These are phyloP conservation scores for Onchidella celtica DNA, from an alignment of 2,888 invertebrate species.

Conservation along the genomic window DNA sequence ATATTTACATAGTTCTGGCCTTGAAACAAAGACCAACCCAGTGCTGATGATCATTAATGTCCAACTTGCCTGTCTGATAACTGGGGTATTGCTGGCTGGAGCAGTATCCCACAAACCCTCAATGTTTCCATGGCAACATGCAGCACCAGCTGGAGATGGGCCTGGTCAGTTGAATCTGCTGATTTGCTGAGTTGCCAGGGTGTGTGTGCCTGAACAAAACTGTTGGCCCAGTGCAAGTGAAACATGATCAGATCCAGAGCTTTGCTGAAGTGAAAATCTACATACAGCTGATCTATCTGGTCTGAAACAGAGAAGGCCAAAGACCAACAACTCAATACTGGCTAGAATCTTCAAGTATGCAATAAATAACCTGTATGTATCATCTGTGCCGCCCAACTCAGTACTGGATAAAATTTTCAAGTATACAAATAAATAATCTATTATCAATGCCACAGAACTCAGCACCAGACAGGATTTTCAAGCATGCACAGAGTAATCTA, in stretches of 20 bases:
- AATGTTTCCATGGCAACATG: conserved; percentile 92
- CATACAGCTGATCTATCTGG: conserved; percentile 86
- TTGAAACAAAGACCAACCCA: too few relatives aligned
- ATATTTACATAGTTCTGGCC: too few relatives aligned
- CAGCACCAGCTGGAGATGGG: conserved; percentile 85
- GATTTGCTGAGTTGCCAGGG: conserved; percentile 92
- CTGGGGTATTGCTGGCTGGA: conserved; percentile 92
- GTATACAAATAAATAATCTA: too few relatives aligned
- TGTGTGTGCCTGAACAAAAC: conserved; percentile 90
- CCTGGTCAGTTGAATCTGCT: conserved; percentile 81
- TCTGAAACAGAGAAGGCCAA: conserved; percentile 79
- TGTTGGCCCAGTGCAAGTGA: conserved; percentile 89
- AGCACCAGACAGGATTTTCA: too few relatives aligned
- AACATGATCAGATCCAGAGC: conserved; percentile 89
- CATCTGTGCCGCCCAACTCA: too few relatives aligned
- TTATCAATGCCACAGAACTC: too few relatives aligned
- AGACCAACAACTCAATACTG: too few relatives aligned
- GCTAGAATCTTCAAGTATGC: too few relatives aligned
- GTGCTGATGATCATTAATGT: too few relatives aligned
- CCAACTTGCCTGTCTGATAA: conserved; percentile 81
- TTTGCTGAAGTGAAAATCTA: conserved; percentile 89
- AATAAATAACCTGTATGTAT: too few relatives aligned
- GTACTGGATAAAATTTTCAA: too few relatives aligned
- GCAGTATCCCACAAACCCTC: conserved; percentile 88
- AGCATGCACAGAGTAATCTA: too few relatives aligned